phyloP scores from a whole-genome alignment of 2,113 vertebrate species.

The Phainopepla nitens region DNA sequence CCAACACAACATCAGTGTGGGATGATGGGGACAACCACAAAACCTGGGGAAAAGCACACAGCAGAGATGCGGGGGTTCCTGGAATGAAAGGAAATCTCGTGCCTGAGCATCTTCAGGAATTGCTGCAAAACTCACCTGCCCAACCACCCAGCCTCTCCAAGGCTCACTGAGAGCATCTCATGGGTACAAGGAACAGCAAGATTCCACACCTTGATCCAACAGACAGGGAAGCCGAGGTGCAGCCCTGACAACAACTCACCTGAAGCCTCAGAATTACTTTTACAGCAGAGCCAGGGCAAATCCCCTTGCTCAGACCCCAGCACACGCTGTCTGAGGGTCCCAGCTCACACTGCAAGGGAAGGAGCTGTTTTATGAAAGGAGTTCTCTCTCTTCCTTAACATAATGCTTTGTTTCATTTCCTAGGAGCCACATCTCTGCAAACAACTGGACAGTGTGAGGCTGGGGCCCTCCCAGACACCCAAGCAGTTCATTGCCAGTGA shows the following conservation, averaged over 20 bases:
- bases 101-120: not conserved
- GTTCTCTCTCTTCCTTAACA: not conserved
- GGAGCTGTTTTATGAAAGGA: not conserved
- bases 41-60: fast-evolving
- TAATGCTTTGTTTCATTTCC: not conserved
- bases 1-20: not conserved
- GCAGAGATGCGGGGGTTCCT: not conserved
- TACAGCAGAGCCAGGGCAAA: not conserved
- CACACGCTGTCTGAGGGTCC: fast-evolving
- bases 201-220: fast-evolving
- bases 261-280: not conserved
- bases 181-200: not conserved
- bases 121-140: not conserved
- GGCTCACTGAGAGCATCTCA: not conserved
- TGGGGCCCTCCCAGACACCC: not conserved
- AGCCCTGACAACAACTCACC: not conserved
- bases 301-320: fast-evolving
- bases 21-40: not conserved
- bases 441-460: not conserved
- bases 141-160: not conserved
- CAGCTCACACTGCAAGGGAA: not conserved
- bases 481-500: not conserved
- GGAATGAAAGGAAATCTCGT: fast-evolving
- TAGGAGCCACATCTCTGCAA: not conserved
- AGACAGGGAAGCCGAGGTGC: not conserved